Percentiles rank a stretch among this genome's conserved stretches.
phyloP scores from a whole-genome alignment of 2,113 vertebrate species.

The Phyllostomus hastatus region DNA sequence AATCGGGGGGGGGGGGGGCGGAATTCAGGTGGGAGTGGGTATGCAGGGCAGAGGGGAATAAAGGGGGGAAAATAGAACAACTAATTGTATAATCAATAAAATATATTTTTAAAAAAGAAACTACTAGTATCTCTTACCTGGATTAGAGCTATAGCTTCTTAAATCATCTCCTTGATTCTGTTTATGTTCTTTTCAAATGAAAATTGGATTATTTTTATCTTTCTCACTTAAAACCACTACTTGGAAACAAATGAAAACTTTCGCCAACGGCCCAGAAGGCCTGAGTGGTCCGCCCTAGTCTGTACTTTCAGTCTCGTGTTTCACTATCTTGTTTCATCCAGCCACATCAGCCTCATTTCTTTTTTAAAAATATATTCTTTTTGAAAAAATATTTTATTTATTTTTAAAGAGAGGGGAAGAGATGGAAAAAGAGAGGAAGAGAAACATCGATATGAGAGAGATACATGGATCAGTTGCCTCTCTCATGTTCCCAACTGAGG shows the following conservation, averaged over 20 bases:
- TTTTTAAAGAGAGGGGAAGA: too few species aligned
- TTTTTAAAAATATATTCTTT: background rate
- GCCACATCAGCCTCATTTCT: background rate
- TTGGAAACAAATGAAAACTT: background rate
- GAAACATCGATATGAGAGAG: too few species aligned
- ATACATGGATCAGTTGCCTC: too few species aligned
- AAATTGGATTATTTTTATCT: background rate
- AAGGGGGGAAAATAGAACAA: too few species aligned
- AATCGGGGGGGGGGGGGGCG: too few species aligned
- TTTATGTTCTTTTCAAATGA: background rate
- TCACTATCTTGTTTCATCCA: background rate
- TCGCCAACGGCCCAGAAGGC: background rate
- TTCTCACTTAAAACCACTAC: background rate
- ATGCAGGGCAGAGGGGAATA: too few species aligned
- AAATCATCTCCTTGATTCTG: background rate
- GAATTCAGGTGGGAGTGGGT: too few species aligned
- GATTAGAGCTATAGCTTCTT: background rate
- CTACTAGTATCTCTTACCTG: background rate
- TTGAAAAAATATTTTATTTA: too few species aligned
- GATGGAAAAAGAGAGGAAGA: too few species aligned
- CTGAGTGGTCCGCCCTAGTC: background rate
- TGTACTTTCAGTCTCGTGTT: background rate
- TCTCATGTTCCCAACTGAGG: too few species aligned
- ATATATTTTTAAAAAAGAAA: background rate
- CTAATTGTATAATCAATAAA: too few species aligned